Base-by-base conservation (phyloP, 1,140 invertebrate genomes). In the Cheumatopsyche charites region DNA sequence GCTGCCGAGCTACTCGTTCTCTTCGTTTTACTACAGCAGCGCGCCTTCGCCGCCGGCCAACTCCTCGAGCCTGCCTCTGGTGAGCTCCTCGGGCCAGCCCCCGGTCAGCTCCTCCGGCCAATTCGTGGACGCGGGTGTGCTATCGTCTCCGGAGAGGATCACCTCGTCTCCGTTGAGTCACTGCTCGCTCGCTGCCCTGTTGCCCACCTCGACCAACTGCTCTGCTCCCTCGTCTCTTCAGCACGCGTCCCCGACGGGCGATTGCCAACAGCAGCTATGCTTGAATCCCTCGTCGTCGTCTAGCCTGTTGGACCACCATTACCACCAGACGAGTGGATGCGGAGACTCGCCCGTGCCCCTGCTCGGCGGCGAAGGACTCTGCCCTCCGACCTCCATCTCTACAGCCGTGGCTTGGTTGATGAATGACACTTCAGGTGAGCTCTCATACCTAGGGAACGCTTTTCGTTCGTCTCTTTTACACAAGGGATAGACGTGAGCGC, bases 311-410 rank as follows among this genome's bases (percentile, higher is more conserved):
- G 67, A 70, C 11, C 66, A 68, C 15, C 62, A 63, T 23, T n/a
- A n/a, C n/a, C 29, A 36, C 9, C 29, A 36, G 29, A 26, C 52
- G 45, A 23, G 29, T 62, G 47, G 71, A 55, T 58, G 71, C 65
- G 63, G 52, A 42, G 41, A 65, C 12, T 49, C 55, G 36, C 41
- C 63, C 12, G 29, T 36, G 78, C 73, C 78, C 76, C 52, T 78
- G 77, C 43, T 79, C 78, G 36, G 79, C 77, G 52, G 75, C 77
- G 41, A 77, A 72, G 25, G 76, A 70, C 19, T 75, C 77, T 63
- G 74, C 75, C 15, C 73, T 79, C 15, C 70, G 74, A 55, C 78
- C 77, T 67, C 72, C 76, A 49, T 77, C 77, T 55, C 77, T 78
- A 29, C 73, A 77, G 49, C 78, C 71, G 78, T 77, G 77, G 72